Conservation (phyloP, 2,888 invertebrate genomes). For the Amblyjoppa fuscipennis region DNA sequence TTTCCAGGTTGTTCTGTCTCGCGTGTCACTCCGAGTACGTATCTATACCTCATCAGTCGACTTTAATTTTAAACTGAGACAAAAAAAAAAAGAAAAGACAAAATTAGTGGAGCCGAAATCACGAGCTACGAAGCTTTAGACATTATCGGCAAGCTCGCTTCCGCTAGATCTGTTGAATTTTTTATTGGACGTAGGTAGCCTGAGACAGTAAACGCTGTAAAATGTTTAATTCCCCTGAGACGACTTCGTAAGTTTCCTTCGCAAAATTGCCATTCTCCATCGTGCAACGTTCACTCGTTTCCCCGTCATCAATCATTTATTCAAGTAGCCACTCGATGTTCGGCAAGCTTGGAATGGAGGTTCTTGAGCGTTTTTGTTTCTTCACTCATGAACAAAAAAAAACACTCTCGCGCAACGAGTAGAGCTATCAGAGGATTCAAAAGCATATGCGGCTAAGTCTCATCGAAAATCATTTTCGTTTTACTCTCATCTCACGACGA, state of each 20-base stretch:
- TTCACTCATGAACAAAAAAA: background rate
- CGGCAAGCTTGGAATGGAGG: constrained; percentile 11
- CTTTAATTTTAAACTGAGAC: background rate
- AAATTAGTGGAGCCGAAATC: background rate
- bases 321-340: constrained; percentile 2
- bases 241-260: constrained; percentile 9
- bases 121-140: constrained; percentile 22
- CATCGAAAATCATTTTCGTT: constrained; percentile 53
- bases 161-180: background rate
- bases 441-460: constrained; percentile 62
- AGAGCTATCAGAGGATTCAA: constrained; percentile 67
- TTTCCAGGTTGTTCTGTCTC: constrained; percentile 80
- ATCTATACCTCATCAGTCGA: constrained; percentile 25
- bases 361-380: background rate
- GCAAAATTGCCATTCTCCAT: constrained; percentile 42
- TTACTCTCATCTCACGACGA: constrained; percentile 34
- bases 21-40: constrained; percentile 79
- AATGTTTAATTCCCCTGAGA: background rate
- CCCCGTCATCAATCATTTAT: constrained; percentile 5
- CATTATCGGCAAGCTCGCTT: constrained; percentile 4
- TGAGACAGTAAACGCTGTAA: background rate
- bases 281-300: constrained; percentile 12
- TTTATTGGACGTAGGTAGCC: background rate
- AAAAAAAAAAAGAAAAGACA: background rate
- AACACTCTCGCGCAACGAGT: constrained; percentile 13